Conservation (phyloP, 2,797 vertebrate genomes). For the Loriculus beryllinus region DNA sequence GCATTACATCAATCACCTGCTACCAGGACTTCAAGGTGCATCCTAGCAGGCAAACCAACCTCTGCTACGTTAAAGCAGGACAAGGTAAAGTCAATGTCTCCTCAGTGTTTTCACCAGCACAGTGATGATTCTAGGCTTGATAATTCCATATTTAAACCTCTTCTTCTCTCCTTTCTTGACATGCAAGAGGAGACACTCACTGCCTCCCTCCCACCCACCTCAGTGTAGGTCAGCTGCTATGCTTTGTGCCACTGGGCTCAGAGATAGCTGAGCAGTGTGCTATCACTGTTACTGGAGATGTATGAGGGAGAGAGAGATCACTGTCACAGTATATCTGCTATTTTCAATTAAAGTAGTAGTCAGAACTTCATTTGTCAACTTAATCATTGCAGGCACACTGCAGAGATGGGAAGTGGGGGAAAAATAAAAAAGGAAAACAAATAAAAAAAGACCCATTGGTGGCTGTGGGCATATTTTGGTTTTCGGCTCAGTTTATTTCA, state of each 20-base stretch:
- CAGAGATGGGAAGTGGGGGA: background rate
- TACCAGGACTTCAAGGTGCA: fast-evolving
- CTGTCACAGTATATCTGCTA: conserved; percentile 35
- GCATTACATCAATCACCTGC: fast-evolving
- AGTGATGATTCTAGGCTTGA: background rate
- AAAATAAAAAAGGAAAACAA: background rate
- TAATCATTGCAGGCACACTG: conserved; percentile 50
- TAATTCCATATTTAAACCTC: background rate
- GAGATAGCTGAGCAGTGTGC: background rate
- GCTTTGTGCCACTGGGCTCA: background rate
- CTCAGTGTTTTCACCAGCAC: background rate
- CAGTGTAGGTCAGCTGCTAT: background rate
- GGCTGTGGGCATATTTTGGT: conserved; percentile 7
- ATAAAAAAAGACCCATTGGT: background rate
- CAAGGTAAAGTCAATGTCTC: background rate
- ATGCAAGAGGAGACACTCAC: background rate
- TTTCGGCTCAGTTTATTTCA: conserved; percentile 6
- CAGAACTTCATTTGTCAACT: conserved; percentile 67
- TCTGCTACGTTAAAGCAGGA: background rate
- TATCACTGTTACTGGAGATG: background rate
- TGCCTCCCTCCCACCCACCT: background rate
- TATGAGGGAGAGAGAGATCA: conserved; percentile 32
- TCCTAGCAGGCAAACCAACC: background rate
- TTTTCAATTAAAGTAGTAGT: conserved; percentile 67
- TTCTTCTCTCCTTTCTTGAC: background rate